Evolutionary conservation across 1,140 invertebrate genomes (phyloP).

Genomic region (Fopius arisanus): DNA sequence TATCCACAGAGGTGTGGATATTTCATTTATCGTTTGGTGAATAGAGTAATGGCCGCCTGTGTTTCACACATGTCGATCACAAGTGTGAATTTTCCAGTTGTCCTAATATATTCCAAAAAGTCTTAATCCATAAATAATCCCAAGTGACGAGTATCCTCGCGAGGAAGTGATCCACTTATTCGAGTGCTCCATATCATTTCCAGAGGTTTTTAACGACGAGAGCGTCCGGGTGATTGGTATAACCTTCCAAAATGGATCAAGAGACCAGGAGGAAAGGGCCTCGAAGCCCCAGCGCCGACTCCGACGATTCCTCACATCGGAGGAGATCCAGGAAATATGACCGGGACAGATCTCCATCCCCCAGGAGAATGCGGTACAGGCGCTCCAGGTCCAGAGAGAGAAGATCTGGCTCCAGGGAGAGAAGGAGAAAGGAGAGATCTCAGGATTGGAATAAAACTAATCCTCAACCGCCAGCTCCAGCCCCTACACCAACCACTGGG

Average conservation of each 20-base stretch:
- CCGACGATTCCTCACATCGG: constrained; percentile 55
- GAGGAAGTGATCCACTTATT: too few species aligned
- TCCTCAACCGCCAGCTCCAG: constrained; percentile 37
- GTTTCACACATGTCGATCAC: neutral
- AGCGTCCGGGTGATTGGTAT: neutral
- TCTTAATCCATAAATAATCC: too few species aligned
- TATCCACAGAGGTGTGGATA: neutral
- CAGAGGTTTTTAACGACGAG: neutral
- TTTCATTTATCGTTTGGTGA: neutral
- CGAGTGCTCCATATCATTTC: too few species aligned
- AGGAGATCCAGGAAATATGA: constrained; percentile 59
- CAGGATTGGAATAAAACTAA: constrained; percentile 53
- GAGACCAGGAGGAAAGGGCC: constrained; percentile 54
- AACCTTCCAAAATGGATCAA: constrained; percentile 47
- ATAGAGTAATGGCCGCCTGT: neutral
- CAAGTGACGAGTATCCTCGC: too few species aligned
- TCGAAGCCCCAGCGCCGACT: constrained; percentile 57
- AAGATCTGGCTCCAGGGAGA: constrained; percentile 53
- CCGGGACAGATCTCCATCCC: constrained; percentile 53
- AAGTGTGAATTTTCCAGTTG: neutral
- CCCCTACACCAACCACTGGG: constrained; percentile 37
- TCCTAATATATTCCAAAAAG: neutral
- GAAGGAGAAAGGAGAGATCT: constrained; percentile 47
- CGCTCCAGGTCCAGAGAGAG: constrained; percentile 57
- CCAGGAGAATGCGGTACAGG: constrained; percentile 55